phyloP scores from a whole-genome alignment of 2,888 invertebrate genomes.

The Drosophila affinis region DNA sequence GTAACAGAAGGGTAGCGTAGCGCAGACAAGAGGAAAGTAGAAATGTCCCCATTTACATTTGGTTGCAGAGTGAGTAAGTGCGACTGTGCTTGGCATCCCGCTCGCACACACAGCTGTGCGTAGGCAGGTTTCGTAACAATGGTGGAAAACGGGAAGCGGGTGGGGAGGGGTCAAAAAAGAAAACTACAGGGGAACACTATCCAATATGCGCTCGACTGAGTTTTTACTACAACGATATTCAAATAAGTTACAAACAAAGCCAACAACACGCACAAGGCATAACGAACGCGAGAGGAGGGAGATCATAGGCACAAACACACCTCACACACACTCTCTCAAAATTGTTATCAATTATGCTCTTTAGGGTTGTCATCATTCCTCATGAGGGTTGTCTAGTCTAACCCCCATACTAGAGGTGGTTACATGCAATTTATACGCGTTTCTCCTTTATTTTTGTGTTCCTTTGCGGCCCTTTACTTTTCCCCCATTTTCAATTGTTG shows the following conservation, averaged over 20 bases:
- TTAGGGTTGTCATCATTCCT: conserved; percentile 38
- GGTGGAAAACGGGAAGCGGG: conserved; percentile 16
- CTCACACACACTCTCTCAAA: conserved; percentile 23
- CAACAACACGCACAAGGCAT: conserved; percentile 46
- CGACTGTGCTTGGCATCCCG: neutral
- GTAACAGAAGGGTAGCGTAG: neutral
- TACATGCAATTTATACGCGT: conserved; percentile 10
- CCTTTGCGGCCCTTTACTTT: conserved; percentile 48
- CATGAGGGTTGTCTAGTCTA: conserved; percentile 41
- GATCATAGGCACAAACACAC: neutral
- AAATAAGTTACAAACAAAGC: conserved; percentile 60
- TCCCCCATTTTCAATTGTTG: conserved; percentile 48
- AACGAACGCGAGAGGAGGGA: conserved; percentile 24
- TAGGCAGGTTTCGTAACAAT: conserved; percentile 54
- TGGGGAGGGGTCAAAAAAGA: conserved; percentile 37
- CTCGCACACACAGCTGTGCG: conserved; percentile 68
- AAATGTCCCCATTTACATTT: conserved; percentile 28
- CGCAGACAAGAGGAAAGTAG: conserved; percentile 22
- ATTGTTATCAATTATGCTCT: conserved; percentile 67
- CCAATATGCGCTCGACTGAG: conserved; percentile 69
- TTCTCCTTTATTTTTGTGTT: conserved; percentile 25
- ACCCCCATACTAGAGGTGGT: conserved; percentile 1
- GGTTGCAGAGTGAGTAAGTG: neutral
- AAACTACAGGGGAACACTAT: conserved; percentile 56
- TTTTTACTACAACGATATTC: conserved; percentile 50